Percentiles rank a stretch among this genome's conserved stretches.
Evolutionary conservation across 2,113 vertebrate species (phyloP).

Genomic region (Tragelaphus imberbis): DNA sequence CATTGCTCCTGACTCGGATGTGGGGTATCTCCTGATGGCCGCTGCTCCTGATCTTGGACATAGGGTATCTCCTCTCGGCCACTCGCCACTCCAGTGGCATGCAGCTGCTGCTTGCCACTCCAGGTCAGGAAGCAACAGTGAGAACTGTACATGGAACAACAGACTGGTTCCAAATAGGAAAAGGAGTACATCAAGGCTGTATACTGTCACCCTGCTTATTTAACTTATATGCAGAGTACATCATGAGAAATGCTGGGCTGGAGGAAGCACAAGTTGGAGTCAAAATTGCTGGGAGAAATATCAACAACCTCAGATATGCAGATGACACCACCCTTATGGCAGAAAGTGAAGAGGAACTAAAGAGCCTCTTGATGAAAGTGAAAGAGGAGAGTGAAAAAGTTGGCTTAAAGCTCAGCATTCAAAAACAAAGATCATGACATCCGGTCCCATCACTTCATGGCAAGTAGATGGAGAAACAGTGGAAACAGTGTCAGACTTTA

Average conservation of each 20-base stretch:
- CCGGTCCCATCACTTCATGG: not conserved
- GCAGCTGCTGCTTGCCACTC: too few relatives aligned
- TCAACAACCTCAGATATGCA: not conserved
- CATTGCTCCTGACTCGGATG: not conserved
- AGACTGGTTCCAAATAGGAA: not conserved
- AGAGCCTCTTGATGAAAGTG: not conserved
- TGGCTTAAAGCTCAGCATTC: not conserved
- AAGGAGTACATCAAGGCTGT: not conserved
- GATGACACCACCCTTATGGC: not conserved
- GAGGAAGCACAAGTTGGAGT: not conserved
- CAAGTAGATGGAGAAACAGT: not conserved
- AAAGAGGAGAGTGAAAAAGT: not conserved
- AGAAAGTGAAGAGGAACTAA: not conserved
- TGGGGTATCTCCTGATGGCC: not conserved
- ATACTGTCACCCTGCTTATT: not conserved
- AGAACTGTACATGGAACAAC: not conserved
- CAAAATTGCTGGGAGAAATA: not conserved
- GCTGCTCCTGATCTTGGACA: not conserved
- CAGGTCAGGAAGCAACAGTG: not conserved
- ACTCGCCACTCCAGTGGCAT: fast-evolving
- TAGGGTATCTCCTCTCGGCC: not conserved
- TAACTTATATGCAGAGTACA: not conserved
- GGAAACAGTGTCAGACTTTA: not conserved
- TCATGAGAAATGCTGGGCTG: not conserved
- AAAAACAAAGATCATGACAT: not conserved